Evolutionary conservation across 2,888 invertebrate genomes (phyloP), one percentile per base, ranked within the genome.

Genomic region (Craniophora ligustri): DNA sequence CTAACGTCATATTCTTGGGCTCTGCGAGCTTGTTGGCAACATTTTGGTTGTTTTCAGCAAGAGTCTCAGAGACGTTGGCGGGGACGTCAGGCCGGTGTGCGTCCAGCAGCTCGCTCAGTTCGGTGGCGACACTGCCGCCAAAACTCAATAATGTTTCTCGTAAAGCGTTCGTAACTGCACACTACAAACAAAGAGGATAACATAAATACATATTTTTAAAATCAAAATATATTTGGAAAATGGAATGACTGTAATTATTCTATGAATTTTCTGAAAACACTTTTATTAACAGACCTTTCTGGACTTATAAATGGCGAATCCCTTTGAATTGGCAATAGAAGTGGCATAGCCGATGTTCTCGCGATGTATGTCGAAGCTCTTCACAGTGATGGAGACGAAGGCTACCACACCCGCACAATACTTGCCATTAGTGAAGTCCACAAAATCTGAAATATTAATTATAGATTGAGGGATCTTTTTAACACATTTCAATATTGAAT

Each of bases 301-400:
- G 3, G 93, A 89, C 62, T 87, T 89, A 55, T 90, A 88, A 50
- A 93, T 91, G 7, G 94, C 92, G 0, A 87, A 79, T 4, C 93
- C 93, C 55, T 94, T 94, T 41, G 75, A 80, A 10, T 73, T 67
- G 2, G 88, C 88, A 0, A 81, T 56, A 1, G 87, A 77, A 6
- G 92, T 92, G 18, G 92, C 92, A 67, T 94, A 94, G 2, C 94
- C 94, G 5, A 93, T 84, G 70, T 94, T 93, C 69, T 93, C 93
- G 1, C 93, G 74, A 41, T 88, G 89, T n/a, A 93, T 89, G 46
- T 91, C 91, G 0, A 92, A 73, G 21, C 77, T 87, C 74, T 92
- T 92, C 32, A 93, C 87, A 0, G 82, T 80, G 8, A 94, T 76
- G 0, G 88, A 87, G 5, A 94, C 92, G 64, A 88, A 93, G 1